A percentile compares a stretch with the other conserved stretches of the same genome.
Conservation (phyloP, 35 echinoderm and acorn worm genomes). For the Amphiura filiformis region DNA sequence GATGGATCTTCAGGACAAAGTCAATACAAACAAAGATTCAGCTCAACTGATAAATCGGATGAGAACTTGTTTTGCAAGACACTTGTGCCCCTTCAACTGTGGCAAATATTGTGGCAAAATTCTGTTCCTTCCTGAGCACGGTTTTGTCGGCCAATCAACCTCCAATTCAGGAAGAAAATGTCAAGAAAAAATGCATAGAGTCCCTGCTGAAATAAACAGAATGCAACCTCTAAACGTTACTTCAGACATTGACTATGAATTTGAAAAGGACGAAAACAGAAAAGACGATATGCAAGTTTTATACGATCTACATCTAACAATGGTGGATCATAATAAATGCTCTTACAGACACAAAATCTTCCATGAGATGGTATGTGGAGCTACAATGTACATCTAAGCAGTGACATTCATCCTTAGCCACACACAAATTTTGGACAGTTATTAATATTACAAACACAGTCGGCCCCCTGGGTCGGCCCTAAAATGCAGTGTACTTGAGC, state of each 20-base stretch:
- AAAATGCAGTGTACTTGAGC: too few relatives aligned
- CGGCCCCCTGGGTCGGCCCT: too few relatives aligned
- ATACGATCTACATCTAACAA: constrained; percentile 36
- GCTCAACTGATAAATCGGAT: constrained; percentile 26
- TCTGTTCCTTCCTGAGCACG: constrained; percentile 28
- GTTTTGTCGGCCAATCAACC: constrained; percentile 29
- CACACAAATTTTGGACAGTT: too few relatives aligned
- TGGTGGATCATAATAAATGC: constrained; percentile 57
- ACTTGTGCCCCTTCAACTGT: constrained; percentile 50
- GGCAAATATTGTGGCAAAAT: constrained; percentile 38
- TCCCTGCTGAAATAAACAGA: constrained; percentile 10
- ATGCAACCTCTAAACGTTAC: constrained; percentile 31
- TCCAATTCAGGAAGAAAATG: constrained; percentile 47
- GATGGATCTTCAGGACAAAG: constrained; percentile 44
- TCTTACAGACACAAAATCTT: constrained; percentile 49
- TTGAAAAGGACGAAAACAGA: constrained; percentile 37
- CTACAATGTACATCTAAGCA: neutral
- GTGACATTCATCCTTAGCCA: neutral
- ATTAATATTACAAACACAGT: too few relatives aligned
- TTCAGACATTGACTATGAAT: constrained; percentile 27
- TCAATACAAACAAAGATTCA: constrained; percentile 64
- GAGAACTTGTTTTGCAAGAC: constrained; percentile 39
- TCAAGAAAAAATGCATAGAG: neutral
- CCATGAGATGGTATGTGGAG: constrained; percentile 43
- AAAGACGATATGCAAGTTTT: constrained; percentile 28